Conservation (phyloP, 2,888 invertebrate genomes). For the Ochropacha duplaris region DNA sequence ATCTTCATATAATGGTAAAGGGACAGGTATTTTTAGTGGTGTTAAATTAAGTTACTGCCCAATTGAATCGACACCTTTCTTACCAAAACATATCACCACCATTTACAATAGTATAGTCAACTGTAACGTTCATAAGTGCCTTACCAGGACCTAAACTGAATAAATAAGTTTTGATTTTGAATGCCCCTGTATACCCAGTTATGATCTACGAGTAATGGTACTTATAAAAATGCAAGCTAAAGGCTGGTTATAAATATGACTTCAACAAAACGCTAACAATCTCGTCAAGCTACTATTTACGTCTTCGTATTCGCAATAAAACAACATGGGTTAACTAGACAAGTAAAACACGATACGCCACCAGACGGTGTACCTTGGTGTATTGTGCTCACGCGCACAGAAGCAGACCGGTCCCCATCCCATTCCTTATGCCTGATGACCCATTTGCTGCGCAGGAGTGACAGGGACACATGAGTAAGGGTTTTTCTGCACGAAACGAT, state of each 20-base stretch:
- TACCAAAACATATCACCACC: not conserved
- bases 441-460: constrained; percentile 45
- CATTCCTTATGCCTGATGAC: constrained; percentile 53
- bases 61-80: no score
- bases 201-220: not conserved
- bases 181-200: not conserved
- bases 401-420: constrained; percentile 32
- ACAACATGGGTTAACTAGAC: not conserved
- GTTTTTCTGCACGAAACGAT: not conserved
- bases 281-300: not conserved
- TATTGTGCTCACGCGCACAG: constrained; percentile 38
- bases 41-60: no score
- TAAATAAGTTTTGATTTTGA: no score
- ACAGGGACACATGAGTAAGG: constrained; percentile 44
- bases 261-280: not conserved
- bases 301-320: not conserved
- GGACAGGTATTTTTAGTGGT: no score
- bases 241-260: not conserved
- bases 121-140: no score
- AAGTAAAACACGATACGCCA: constrained; percentile 10
- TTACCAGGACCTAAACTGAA: no score
- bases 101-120: no score
- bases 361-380: constrained; percentile 6
- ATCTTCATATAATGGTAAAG: no score
- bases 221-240: not conserved